Percentiles rank a stretch among this genome's conserved stretches.
Evolutionary conservation across 2,113 vertebrate genomes (phyloP).

Genomic region (Eublepharis macularius): DNA sequence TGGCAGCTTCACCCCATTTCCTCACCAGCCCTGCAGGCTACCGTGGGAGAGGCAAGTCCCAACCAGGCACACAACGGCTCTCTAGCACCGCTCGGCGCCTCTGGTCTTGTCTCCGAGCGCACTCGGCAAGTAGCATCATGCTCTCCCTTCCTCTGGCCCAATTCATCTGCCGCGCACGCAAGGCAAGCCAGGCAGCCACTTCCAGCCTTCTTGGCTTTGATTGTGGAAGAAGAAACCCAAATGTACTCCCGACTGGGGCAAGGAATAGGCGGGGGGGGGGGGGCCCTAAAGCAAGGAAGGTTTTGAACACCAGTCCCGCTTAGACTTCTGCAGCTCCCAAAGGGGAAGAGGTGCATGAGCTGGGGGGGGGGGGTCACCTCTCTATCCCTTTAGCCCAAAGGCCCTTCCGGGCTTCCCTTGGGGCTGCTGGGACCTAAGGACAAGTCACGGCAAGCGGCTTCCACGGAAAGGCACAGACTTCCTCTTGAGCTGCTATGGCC

Average conservation of each 20-base stretch:
- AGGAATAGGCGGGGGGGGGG: fast-evolving
- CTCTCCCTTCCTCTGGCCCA: conserved; percentile 73
- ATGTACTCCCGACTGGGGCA: background rate
- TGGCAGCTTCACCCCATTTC: conserved; percentile 84
- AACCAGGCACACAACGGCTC: conserved; percentile 86
- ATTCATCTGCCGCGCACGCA: conserved; percentile 77
- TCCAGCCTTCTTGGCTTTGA: conserved; percentile 44
- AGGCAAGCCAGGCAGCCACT: conserved; percentile 26
- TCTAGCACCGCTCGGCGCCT: conserved; percentile 91
- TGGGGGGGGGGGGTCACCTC: too few species aligned
- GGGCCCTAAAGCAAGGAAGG: too few species aligned
- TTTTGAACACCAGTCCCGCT: background rate
- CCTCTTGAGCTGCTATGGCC: conserved; percentile 50
- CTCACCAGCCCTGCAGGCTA: conserved; percentile 92
- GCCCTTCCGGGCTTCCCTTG: background rate
- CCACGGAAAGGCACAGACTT: conserved; percentile 58
- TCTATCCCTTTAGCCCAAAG: background rate
- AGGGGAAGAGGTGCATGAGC: background rate
- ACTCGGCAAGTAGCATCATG: conserved; percentile 95
- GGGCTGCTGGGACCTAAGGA: conserved; percentile 26
- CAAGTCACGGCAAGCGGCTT: conserved; percentile 62
- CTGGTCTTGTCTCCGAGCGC: conserved; percentile 97
- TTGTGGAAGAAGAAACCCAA: conserved; percentile 54
- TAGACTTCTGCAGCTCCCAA: background rate
- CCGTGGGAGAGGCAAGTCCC: conserved; percentile 89